Base-by-base conservation (phyloP, 2,888 invertebrate genomes). In the Diaprepes abbreviatus region DNA sequence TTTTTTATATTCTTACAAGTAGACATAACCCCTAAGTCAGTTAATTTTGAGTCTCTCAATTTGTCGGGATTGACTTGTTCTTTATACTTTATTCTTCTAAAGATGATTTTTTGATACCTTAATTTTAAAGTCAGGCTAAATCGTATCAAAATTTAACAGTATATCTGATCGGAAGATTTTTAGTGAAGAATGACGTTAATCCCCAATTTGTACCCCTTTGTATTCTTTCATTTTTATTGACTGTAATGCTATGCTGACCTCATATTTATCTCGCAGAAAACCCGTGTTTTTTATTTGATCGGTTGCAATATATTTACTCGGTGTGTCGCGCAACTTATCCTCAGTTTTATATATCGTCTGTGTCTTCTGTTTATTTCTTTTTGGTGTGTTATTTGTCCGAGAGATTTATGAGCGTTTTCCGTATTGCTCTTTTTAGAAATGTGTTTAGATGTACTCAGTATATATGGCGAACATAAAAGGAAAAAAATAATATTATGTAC, bases 291-390 rank as follows among this genome's bases (percentile, higher is more conserved):
- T 50, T 28, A 50, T 28, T 50, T 50, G 28, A 50, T 50, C 28
- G 48, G 28, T 50, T 16, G 48, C 48, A 28, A 50, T 50, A 50
- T 50, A 50, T 50, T 50, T 28, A 50, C 28, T 50, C 3, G 28
- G 28, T 16, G 48, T 50, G 48, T 50, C 48, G 28, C 48, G 16
- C 28, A 50, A 50, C 14, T 28, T 50, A 50, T 45, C 48, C 48
- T 16, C 48, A 50, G 14, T 45, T 50, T 50, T 50, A 50, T 50
- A 28, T 50, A 50, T 50, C 48, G 48, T 50, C 28, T 50, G 48
- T 50, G 48, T 50, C 48, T 28, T 50, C 48, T 50, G 28, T 50
- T 50, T 28, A 50, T 50, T 50, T 50, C 48, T 28, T 50, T 48
- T 28, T 28, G 14, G 48, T 28, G 48, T 50, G 48, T 50, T 50